Base-by-base conservation (phyloP, 53 echinoderm and acorn worm species). In the Crossaster papposus region DNA sequence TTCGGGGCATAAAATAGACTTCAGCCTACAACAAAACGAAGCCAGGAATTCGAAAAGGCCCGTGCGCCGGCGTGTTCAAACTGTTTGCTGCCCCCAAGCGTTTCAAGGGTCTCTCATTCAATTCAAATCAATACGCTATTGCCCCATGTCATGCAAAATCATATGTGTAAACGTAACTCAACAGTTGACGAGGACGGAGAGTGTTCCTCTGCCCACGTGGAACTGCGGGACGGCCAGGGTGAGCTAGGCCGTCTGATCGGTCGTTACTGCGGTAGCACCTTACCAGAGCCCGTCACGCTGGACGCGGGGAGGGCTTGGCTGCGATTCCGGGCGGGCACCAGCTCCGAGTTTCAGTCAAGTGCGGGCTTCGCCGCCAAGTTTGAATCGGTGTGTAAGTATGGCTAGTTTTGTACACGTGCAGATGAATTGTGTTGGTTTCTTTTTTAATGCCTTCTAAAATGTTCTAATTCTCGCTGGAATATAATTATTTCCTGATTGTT, bases 371-470 rank as follows among this genome's bases (percentile, higher is more conserved):
- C 90, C 36, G 91, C 89, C 33, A 55, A 91, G 89, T 96, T 93
- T 82, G 73, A 96, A 88, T 93, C 95, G 93, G 96, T 94, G 93
- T 92, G 96, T 96, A 95, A 93, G 95, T 96, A 92, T 51, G 78
- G 11, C 63, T 54, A 72, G 30, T 36, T 30, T 78, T 62, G 65
- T 72, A 0, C 14, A 14, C 0, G n/a, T 76, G 17, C 22, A 22
- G 17, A 32, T 29, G n/a, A n/a, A n/a, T n/a, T n/a, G n/a, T n/a
- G n/a, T n/a, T n/a, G n/a, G n/a, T n/a, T n/a, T n/a, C n/a, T n/a
- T n/a, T n/a, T n/a, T n/a, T n/a, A n/a, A n/a, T n/a, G n/a, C n/a
- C 14, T 80, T 31, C 22, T 22, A 51, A n/a, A n/a, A n/a, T n/a
- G n/a, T n/a, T 53, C 14, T 4, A 3, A 2, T 20, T 80, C 20